These are phyloP conservation scores for Spilogale gracilis DNA, from an alignment of 2,113 vertebrate genomes.

Conservation along the genomic window DNA sequence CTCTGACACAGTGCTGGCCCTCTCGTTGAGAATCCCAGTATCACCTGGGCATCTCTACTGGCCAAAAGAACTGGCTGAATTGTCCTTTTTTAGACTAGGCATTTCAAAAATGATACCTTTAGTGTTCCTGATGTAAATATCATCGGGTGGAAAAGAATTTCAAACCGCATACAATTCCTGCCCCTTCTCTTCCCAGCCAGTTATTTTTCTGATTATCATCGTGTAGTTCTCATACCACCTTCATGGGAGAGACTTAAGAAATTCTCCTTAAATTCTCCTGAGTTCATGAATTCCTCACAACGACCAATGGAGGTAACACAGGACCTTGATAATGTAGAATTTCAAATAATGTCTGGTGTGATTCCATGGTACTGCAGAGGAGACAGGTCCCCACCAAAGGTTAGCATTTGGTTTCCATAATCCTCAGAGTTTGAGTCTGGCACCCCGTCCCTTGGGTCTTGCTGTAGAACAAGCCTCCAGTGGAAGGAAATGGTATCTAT, in stretches of 20 bases:
- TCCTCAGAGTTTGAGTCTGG: background rate
- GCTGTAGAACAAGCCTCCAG: background rate
- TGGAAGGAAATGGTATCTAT: background rate
- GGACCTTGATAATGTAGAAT: background rate
- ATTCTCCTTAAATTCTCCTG: background rate
- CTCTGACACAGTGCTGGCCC: background rate
- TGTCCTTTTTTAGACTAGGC: background rate
- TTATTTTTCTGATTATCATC: background rate
- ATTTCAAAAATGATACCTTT: background rate
- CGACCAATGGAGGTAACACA: background rate
- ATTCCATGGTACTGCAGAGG: background rate
- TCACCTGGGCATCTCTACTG: background rate
- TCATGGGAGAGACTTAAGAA: background rate
- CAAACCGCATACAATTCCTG: background rate
- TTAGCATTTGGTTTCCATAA: background rate
- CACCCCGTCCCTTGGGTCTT: background rate
- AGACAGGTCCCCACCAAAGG: background rate
- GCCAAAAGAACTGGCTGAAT: background rate
- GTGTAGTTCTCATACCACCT: background rate
- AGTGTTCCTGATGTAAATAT: background rate
- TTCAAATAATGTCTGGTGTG: background rate
- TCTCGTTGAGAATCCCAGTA: background rate
- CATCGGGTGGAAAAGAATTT: background rate
- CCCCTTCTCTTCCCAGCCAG: background rate
- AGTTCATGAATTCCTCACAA: background rate